phyloP scores from a whole-genome alignment of 1,140 invertebrate species.

The Ptiloglossa arizonensis region DNA sequence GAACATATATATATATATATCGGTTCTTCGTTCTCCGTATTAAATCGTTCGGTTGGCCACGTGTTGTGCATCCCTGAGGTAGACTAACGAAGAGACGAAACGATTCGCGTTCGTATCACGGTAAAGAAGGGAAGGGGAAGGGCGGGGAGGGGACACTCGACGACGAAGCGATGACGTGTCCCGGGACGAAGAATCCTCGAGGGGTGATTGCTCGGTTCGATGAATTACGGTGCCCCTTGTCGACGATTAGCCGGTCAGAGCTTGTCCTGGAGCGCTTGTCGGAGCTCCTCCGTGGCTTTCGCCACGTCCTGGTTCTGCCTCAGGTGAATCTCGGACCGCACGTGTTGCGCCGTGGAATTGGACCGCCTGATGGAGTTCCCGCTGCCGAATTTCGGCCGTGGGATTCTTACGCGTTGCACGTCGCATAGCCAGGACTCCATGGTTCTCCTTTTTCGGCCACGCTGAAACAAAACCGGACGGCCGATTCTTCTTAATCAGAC shows the following conservation, averaged over 20 bases:
- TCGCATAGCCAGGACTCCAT: constrained; percentile 93
- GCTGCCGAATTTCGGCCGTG: constrained; percentile 90
- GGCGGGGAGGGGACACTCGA: background rate
- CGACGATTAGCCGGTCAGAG: constrained; percentile 81
- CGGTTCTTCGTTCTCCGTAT: no score
- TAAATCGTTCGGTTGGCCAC: no score
- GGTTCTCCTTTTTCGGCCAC: constrained; percentile 1
- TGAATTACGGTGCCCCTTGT: constrained; percentile 30
- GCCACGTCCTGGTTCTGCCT: constrained; percentile 82
- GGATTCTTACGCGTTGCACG: constrained; percentile 91
- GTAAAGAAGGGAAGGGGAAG: background rate
- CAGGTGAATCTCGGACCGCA: constrained; percentile 70
- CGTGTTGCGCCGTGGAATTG: constrained; percentile 76
- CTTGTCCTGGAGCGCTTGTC: constrained; percentile 88
- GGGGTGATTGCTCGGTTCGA: constrained; percentile 23
- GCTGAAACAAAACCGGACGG: constrained; percentile 20
- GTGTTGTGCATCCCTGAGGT: no score
- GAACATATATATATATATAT: no score
- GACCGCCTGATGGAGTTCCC: constrained; percentile 80
- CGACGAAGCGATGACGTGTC: background rate
- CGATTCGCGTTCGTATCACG: background rate
- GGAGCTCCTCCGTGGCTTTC: constrained; percentile 88
- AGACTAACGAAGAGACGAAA: background rate
- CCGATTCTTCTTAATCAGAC: background rate
- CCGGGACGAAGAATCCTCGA: background rate